Evolutionary conservation across 2,888 invertebrate species (phyloP), one percentile per base, ranked within the genome.

Genomic region (Sesia bembeciformis): DNA sequence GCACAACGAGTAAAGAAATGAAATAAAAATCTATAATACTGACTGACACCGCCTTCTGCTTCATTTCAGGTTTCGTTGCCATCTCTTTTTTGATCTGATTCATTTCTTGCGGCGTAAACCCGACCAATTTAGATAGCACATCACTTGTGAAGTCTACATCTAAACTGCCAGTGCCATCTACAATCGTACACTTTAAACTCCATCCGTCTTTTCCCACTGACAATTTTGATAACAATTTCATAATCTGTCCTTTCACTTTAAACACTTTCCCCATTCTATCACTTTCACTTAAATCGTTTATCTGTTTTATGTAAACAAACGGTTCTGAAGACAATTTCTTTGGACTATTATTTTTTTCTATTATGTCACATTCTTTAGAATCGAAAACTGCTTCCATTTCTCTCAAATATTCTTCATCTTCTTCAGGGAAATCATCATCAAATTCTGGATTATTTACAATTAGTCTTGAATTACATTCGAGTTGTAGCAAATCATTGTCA

Each of bases 191-290:
- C 55, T 84, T 87, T 40, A 93, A 75, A 65, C 82, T 82, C 91
- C 92, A 93, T 0, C 76, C 80, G 0, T 84, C 78, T 58, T 90
- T 88, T 7, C 81, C 79, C 2, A 91, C 85, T 0, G 84, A 80
- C 58, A 94, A 71, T 65, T 91, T 92, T 4, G 91, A 90, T 4
- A 90, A 63, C 8, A 93, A 70, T 53, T 77, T 83, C 66, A 90
- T 81, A 55, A 93, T 90, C 66, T 91, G 91, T 0, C 87, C 93
- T 66, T 90, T 91, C 0, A 93, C 87, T 60, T 77, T 90, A 57
- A 89, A 91, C 39, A 81, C 86, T 55, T 81, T 89, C 0, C 84
- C 84, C 1, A 60, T 65, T 56, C 72, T 84, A 7, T 79, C 76
- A 5, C 59, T 59, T 0, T 74, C 74, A 40, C 55, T 62, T 62